Evolutionary conservation across 2,797 vertebrate genomes (phyloP), one percentile per base, ranked within the genome.

Genomic region (Erpetoichthys calabaricus): DNA sequence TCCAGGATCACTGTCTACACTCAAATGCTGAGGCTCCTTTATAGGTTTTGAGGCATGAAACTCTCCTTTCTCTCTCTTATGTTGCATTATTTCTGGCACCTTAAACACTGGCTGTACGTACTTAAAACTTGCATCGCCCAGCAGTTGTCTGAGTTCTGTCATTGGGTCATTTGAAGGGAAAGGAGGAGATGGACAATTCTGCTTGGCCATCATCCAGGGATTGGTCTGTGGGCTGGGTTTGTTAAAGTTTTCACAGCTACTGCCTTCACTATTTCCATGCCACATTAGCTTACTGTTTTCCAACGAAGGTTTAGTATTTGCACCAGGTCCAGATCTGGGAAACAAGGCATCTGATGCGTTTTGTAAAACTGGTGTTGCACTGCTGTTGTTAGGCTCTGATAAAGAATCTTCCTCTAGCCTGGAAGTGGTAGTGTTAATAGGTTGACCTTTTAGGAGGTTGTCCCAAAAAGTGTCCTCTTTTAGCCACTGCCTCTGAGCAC

Each of bases 71-170:
- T 42, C 51, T 57, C 70, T 74, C 7, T 65, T 63, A 9, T 77
- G 80, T 53, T 81, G 78, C 6, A 73, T 71, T 1, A 10, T 56
- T 53, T 84, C 73, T 0, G 91, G 89, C 65, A 83, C 79, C 71
- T 89, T 94, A 65, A 94, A 97, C 67, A 80, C 75, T 1, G 79
- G 69, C 60, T 80, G 82, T 68, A 80, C 80, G 62, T 91, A 90
- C 65, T 92, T 92, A 2, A 82, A 83, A 64, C 75, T 78, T 6
- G 82, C 75, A 2, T 86, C 87, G 52, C 89, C 91, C 63, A 97
- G 79, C 56, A 98, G 79, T 64, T 97, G 94, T 71, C 95, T 94
- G 65, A 98, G 85, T 72, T 96, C 91, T 0, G 90, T 88, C 92
- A 96, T 94, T 54, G 92, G 92, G 67, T 97, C 91, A 5, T 73